Conservation (phyloP, 35 echinoderm and acorn worm species). For the Holothuria glaberrima region DNA sequence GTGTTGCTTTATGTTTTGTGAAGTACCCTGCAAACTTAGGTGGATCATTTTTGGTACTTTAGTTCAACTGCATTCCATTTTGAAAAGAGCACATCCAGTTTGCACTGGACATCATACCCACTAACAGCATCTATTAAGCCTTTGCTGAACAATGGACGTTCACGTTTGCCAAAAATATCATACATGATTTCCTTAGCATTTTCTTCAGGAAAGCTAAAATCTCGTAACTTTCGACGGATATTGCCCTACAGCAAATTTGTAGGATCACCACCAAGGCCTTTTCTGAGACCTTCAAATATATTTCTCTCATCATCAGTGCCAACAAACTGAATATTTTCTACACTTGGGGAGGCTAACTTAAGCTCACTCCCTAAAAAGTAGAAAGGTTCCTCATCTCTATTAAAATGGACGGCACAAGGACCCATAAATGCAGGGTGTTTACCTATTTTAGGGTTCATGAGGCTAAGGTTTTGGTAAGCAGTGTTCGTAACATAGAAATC, state of each 20-base stretch:
- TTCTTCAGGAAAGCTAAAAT: no score
- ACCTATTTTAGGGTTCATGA: constrained; percentile 25
- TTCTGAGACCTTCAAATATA: constrained; percentile 35
- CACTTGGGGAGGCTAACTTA: not conserved
- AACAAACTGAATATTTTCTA: constrained; percentile 52
- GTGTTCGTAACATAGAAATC: no score
- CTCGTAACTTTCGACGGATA: constrained; percentile 27
- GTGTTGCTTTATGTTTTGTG: no score
- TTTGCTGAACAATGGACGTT: constrained; percentile 18
- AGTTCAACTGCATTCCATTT: no score
- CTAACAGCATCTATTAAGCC: constrained; percentile 45
- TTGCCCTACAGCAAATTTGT: constrained; percentile 29
- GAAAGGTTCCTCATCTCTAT: constrained; percentile 38
- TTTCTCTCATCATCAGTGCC: constrained; percentile 39
- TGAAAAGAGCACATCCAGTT: not conserved
- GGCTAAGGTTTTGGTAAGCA: constrained; percentile 28
- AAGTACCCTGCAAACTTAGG: no score
- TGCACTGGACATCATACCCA: constrained; percentile 30
- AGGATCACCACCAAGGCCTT: constrained; percentile 39
- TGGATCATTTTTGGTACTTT: no score
- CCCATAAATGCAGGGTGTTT: constrained; percentile 40
- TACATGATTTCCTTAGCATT: no score
- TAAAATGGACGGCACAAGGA: constrained; percentile 36
- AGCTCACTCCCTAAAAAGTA: constrained; percentile 36
- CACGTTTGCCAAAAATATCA: no score